phyloP scores from a whole-genome alignment of 2,888 invertebrate genomes.

The Chloroclystis v-ata region DNA sequence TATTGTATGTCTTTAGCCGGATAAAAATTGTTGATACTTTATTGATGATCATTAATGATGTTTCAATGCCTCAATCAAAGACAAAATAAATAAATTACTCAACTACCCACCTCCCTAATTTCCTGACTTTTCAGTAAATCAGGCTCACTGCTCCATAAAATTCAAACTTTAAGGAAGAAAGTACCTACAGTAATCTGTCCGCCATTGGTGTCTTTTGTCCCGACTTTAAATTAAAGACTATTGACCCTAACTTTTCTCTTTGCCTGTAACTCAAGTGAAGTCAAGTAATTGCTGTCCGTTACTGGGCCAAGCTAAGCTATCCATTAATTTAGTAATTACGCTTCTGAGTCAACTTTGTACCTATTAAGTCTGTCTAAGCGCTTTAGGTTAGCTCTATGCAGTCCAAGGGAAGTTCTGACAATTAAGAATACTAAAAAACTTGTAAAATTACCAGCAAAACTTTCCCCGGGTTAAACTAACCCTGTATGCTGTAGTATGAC shows the following conservation, averaged over 20 bases:
- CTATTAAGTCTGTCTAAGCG: not conserved
- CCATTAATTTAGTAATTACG: conserved; percentile 2
- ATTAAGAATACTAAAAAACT: too few relatives aligned
- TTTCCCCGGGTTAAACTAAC: too few relatives aligned
- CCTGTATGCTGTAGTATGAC: too few relatives aligned
- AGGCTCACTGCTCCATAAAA: conserved; percentile 37
- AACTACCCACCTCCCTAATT: too few relatives aligned
- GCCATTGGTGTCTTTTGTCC: conserved; percentile 64
- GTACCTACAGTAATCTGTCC: conserved; percentile 57
- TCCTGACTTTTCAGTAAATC: not conserved
- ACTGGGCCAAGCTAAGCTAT: not conserved
- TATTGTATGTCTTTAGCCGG: too few relatives aligned
- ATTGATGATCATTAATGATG: too few relatives aligned
- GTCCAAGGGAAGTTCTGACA: too few relatives aligned
- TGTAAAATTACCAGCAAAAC: too few relatives aligned
- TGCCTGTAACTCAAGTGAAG: conserved; percentile 40
- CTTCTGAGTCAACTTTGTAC: not conserved
- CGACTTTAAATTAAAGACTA: conserved; percentile 67
- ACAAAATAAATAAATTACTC: too few relatives aligned
- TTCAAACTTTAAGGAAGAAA: conserved; percentile 38
- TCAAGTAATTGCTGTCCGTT: conserved; percentile 33
- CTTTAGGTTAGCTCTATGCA: too few relatives aligned
- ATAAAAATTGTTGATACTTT: too few relatives aligned
- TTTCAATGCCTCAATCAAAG: too few relatives aligned
- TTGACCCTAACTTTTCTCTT: conserved; percentile 59